Evolutionary conservation across 2,888 invertebrate species (phyloP), one percentile per base, ranked within the genome.

Genomic region (Lathronympha strigana): DNA sequence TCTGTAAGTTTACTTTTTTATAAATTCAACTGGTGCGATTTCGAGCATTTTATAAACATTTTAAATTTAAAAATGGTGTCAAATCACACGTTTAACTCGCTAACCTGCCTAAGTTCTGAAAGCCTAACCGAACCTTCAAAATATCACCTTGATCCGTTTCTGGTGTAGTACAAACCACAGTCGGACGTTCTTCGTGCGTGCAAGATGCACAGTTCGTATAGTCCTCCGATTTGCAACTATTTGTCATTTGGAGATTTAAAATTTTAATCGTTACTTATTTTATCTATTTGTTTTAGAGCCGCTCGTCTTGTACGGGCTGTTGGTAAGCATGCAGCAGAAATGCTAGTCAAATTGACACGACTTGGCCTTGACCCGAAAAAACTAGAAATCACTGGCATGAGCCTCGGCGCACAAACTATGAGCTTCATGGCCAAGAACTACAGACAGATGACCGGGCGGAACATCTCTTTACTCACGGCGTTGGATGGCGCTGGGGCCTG

Each of bases 1-100:
- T 1, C 53, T 82, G 90, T 88, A 51, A 86, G 87, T 81, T 71
- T 60, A n/a, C 60, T 5, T 11, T 19, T 51, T 4, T 13, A 47
- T 9, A 1, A n/a, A n/a, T n/a, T n/a, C n/a, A n/a, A n/a, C n/a
- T n/a, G n/a, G n/a, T n/a, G n/a, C n/a, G n/a, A n/a, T n/a, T n/a
- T n/a, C n/a, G n/a, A n/a, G n/a, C n/a, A n/a, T n/a, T n/a, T n/a
- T n/a, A n/a, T n/a, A n/a, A n/a, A n/a, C n/a, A n/a, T n/a, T n/a
- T 1, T 36, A 2, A 36, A 13, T n/a, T 36, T 36, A 4, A 13
- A 36, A 4, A 36, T 36, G 36, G 36, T n/a, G n/a, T n/a, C n/a
- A n/a, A n/a, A n/a, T n/a, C n/a, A n/a, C n/a, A n/a, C n/a, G n/a
- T n/a, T n/a, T n/a, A n/a, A n/a, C n/a, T n/a, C n/a, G n/a, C n/a